Evolutionary conservation across 2,888 invertebrate genomes (phyloP), one percentile per base, ranked within the genome.

Genomic region (Thymelicus lineola): DNA sequence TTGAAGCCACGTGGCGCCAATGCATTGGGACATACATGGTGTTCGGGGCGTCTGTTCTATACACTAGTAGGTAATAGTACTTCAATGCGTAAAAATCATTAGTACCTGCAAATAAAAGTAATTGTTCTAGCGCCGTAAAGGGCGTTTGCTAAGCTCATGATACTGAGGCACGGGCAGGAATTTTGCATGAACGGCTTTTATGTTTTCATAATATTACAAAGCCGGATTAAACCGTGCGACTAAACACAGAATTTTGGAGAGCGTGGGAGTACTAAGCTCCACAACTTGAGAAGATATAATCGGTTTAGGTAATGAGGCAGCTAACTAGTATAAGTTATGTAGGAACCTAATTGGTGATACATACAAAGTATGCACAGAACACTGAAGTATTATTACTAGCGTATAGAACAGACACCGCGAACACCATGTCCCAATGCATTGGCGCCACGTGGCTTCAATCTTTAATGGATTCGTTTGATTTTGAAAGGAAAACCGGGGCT

Each of bases 231-330:
- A 50, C 46, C 50, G 7, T 48, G 17, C 48, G 62, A 38, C 15
- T 63, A 35, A 36, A 63, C 46, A 61, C 46, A 35, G 15, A 48
- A 53, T 50, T 63, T 63, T 17, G 63, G n/a, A 63, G 48, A 35
- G 15, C 50, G 50, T 38, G 15, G 38, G 38, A 35, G 48, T 48
- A 14, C 46, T 7, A 28, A 12, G 14, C 48, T 35, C 15, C 1
- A 50, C 15, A 50, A 63, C 5, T 38, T 53, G 12, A 50, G 36
- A 7, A 36, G 4, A n/a, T 4, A 0, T 63, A 53, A 63, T 63
- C 48, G 48, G 48, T 48, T 62, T 62, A 50, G 35, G n/a, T 62
- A 50, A 60, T 60, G 42, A 17, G 20, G 60, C 38, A 38, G 15
- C 10, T 53, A 53, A 53, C 17, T 53, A 28, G 28, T 2, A 42